Percentiles rank a stretch among this genome's conserved stretches.
Conservation (phyloP, 2,888 invertebrate species). For the Aleiodes testaceus region DNA sequence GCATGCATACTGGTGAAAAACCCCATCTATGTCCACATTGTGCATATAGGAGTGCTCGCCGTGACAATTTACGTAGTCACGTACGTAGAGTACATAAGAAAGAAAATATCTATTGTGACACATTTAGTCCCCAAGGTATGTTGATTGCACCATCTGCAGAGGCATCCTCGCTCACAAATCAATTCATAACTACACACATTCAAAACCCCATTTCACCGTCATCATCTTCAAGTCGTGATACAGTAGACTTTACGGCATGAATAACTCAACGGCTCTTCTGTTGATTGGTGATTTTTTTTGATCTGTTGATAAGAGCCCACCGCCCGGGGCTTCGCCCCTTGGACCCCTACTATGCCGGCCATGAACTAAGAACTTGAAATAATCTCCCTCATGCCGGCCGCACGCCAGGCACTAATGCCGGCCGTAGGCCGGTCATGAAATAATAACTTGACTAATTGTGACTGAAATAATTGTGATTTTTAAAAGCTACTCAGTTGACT, state of each 20-base stretch:
- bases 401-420: too few species aligned
- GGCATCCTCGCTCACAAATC: slow-evolving; percentile 33
- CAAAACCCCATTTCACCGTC: slow-evolving; percentile 64
- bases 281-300: too few species aligned
- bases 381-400: too few species aligned
- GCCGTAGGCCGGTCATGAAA: too few species aligned
- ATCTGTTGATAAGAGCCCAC: too few species aligned
- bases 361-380: too few species aligned
- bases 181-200: slow-evolving; percentile 45
- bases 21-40: slow-evolving; percentile 77
- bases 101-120: slow-evolving; percentile 76
- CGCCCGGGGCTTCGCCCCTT: too few species aligned
- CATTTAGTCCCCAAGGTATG: slow-evolving; percentile 75
- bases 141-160: slow-evolving; percentile 64
- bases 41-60: slow-evolving; percentile 75
- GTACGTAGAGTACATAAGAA: slow-evolving; percentile 76
- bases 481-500: too few species aligned
- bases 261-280: slow-evolving; percentile 44
- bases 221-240: slow-evolving; percentile 62
- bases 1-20: slow-evolving; percentile 77
- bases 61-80: slow-evolving; percentile 76
- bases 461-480: slow-evolving; percentile 8
- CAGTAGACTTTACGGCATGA: slow-evolving; percentile 60
- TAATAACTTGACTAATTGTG: too few species aligned
- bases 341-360: too few species aligned